Evolutionary conservation across 2,888 invertebrate species (phyloP).

Genomic region (Pachymerium ferrugineum): DNA sequence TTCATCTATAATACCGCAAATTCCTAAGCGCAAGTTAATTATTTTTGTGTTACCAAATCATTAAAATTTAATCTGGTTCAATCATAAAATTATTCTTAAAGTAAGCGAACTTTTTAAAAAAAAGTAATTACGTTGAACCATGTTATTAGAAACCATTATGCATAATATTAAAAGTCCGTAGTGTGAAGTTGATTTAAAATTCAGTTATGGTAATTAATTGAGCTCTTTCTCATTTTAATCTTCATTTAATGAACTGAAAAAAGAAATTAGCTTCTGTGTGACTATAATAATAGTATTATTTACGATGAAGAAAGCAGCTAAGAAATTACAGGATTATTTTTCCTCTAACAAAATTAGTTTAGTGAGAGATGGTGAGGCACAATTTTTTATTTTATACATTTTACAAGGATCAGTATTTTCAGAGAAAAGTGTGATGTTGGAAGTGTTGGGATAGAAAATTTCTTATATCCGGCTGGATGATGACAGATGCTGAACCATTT

Average conservation of each 20-base stretch:
- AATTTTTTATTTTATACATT: too few relatives aligned
- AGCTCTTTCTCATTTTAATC: neutral
- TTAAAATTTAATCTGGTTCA: too few relatives aligned
- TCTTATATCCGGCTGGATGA: constrained; percentile 27
- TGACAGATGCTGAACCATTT: constrained; percentile 27
- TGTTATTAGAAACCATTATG: neutral
- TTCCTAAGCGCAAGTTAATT: too few relatives aligned
- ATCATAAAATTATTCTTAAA: neutral
- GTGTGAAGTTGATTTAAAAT: neutral
- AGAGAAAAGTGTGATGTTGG: too few relatives aligned
- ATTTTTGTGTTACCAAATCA: too few relatives aligned
- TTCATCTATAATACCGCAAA: too few relatives aligned
- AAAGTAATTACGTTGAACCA: neutral
- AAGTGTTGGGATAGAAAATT: constrained; percentile 22
- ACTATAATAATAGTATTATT: too few relatives aligned
- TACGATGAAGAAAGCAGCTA: too few relatives aligned
- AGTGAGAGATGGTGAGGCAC: too few relatives aligned
- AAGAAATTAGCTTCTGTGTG: neutral
- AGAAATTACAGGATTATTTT: too few relatives aligned
- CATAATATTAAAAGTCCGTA: neutral
- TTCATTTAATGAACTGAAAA: neutral
- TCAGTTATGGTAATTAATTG: constrained; percentile 15
- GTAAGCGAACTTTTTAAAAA: neutral
- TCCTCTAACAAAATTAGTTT: too few relatives aligned
- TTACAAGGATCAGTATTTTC: too few relatives aligned